phyloP scores from a whole-genome alignment of 1,140 invertebrate genomes.

The Papilio machaon region DNA sequence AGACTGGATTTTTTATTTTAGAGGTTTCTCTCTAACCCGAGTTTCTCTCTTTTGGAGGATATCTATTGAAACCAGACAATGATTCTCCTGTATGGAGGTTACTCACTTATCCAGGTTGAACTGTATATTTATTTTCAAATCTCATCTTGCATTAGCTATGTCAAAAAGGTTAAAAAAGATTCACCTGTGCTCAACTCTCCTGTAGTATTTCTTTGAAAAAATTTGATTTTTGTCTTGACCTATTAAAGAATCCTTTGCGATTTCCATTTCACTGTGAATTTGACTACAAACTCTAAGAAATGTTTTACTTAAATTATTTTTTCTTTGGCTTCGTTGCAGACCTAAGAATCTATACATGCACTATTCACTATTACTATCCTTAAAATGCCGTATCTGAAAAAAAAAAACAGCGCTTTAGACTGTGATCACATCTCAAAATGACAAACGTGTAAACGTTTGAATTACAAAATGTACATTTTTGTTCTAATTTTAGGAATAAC shows the following conservation, averaged over 20 bases:
- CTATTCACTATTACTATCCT: conserved; percentile 31
- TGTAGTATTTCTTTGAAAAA: conserved; percentile 72
- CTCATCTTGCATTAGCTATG: too few species aligned
- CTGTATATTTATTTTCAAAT: too few species aligned
- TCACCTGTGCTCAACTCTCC: conserved; percentile 72
- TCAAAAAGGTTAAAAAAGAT: conserved; percentile 36
- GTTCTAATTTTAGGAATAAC: conserved; percentile 43
- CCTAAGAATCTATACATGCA: conserved; percentile 53
- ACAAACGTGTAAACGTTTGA: conserved; percentile 14
- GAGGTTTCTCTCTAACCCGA: too few species aligned
- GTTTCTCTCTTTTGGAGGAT: too few species aligned
- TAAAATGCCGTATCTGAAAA: conserved; percentile 41
- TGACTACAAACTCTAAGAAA: conserved; percentile 19
- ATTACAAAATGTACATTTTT: neutral
- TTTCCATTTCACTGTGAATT: conserved; percentile 53
- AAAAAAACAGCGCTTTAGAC: conserved; percentile 22
- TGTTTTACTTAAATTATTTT: conserved; percentile 27
- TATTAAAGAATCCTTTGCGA: conserved; percentile 52
- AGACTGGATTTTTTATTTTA: too few species aligned
- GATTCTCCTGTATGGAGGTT: too few species aligned
- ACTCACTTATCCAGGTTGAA: too few species aligned
- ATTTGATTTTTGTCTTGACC: conserved; percentile 50
- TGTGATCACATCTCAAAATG: neutral
- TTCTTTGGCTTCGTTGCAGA: conserved; percentile 44
- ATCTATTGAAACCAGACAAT: too few species aligned